Evolutionary conservation across 2,888 invertebrate species (phyloP), one percentile per base, ranked within the genome.

Genomic region (Scaptomyza tumidula): DNA sequence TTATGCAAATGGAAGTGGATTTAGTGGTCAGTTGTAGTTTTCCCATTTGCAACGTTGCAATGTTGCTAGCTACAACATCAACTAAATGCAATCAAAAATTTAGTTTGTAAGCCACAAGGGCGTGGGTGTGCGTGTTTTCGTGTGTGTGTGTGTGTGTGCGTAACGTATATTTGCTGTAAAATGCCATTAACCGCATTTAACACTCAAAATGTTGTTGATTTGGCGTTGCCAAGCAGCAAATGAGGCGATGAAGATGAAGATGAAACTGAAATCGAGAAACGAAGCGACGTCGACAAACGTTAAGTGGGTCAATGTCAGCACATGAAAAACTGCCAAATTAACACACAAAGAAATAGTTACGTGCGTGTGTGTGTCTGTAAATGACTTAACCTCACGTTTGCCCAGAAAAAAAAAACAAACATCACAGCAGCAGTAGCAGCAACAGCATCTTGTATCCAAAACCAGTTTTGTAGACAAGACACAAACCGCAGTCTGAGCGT

Each of bases 241-340:
- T 73, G 78, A 82, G 61, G 39, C 62, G 46, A 72, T 29, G 29
- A 11, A 81, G 75, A 76, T 69, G 73, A 70, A 67, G 43, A 69
- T 52, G 52, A 27, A 80, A 75, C 80, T 71, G 71, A 71, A 66
- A 56, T 49, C 55, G 45, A 61, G 45, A 7, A 29, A 55, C 13
- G 43, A 35, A 33, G 11, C 50, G 53, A 63, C 65, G 86, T 76
- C 75, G 86, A 72, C 71, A 74, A 77, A 64, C 69, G 50, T 29
- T 66, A 90, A 78, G 68, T 89, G 86, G 89, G 90, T 89, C 89
- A 89, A 89, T 90, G 89, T 89, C 89, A 90, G 80, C 83, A 67
- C 65, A 76, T 87, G 69, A 87, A 87, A 82, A 88, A 75, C 83
- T 72, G 81, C 86, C 83, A 83, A 83, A 88, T 83, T 83, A 83